Percentiles rank a stretch among this genome's conserved stretches.
Evolutionary conservation across 2,113 vertebrate species (phyloP).

Genomic region (Helogale parvula): DNA sequence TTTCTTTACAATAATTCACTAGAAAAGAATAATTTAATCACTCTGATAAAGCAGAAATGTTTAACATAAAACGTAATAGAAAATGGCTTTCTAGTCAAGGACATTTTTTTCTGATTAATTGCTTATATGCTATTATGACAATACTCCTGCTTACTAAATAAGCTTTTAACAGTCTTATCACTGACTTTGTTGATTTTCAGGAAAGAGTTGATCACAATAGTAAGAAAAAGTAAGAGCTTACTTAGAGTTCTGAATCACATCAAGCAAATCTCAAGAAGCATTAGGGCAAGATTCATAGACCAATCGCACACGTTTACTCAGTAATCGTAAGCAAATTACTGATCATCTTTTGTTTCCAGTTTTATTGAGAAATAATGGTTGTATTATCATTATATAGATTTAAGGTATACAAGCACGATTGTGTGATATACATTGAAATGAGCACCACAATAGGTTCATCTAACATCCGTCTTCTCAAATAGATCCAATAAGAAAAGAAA

Average conservation of each 20-base stretch:
- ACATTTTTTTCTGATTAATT: conserved; percentile 75
- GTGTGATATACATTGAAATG: neutral
- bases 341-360: neutral
- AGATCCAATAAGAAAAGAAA: neutral
- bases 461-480: neutral
- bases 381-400: neutral
- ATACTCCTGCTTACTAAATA: conserved; percentile 68
- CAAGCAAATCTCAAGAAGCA: conserved; percentile 49
- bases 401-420: neutral
- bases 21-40: conserved; percentile 80
- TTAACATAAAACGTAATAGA: conserved; percentile 75
- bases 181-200: conserved; percentile 63
- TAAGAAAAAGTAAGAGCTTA: neutral
- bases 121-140: conserved; percentile 75
- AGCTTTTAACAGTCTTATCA: conserved; percentile 76
- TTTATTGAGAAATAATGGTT: neutral
- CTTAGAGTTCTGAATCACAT: neutral
- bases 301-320: neutral
- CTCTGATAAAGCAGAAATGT: conserved; percentile 70
- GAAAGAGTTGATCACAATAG: conserved; percentile 69
- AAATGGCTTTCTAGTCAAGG: conserved; percentile 62
- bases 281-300: conserved; percentile 7
- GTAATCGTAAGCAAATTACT: conserved; percentile 22
- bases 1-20: conserved; percentile 77
- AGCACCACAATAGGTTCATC: neutral